phyloP scores from a whole-genome alignment of 1,140 invertebrate genomes.

The Aradophagus sp. region DNA sequence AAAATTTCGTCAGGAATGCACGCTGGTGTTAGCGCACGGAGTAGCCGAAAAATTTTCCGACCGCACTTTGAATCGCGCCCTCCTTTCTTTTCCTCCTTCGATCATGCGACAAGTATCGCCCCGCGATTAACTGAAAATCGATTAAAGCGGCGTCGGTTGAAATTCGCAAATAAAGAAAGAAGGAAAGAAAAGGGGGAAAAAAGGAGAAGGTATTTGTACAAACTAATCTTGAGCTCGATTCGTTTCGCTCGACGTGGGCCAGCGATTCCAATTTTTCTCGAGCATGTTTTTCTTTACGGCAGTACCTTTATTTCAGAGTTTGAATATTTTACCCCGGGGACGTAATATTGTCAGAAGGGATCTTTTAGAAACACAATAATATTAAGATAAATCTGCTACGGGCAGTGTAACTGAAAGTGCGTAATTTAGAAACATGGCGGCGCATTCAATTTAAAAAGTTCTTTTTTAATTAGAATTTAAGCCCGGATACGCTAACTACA shows the following conservation, averaged over 20 bases:
- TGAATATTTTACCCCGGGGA: conserved; percentile 40
- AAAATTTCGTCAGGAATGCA: conserved; percentile 52
- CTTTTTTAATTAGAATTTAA: conserved; percentile 37
- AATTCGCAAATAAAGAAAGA: too few species aligned
- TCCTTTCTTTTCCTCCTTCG: conserved; percentile 1
- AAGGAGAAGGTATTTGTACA: too few species aligned
- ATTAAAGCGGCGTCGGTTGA: too few species aligned
- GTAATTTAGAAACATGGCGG: conserved; percentile 32
- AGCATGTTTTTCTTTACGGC: conserved; percentile 32
- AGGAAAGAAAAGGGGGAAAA: too few species aligned
- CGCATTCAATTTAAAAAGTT: conserved; percentile 25
- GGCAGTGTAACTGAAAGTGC: conserved; percentile 19
- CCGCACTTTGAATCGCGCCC: conserved; percentile 30
- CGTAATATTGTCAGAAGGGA: conserved; percentile 18
- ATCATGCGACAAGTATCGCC: conserved; percentile 7
- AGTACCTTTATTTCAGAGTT: conserved; percentile 17
- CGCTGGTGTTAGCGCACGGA: conserved; percentile 28
- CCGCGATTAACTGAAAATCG: too few species aligned
- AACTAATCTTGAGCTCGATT: conserved; percentile 8
- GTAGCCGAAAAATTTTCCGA: conserved; percentile 29
- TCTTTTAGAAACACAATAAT: conserved; percentile 31
- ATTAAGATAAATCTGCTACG: conserved; percentile 40
- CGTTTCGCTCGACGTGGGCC: conserved; percentile 6
- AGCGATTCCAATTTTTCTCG: conserved; percentile 10
- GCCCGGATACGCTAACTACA: conserved; percentile 21